Base-by-base conservation (phyloP, 2,113 vertebrate genomes). In the Hippoglossus stenolepis region DNA sequence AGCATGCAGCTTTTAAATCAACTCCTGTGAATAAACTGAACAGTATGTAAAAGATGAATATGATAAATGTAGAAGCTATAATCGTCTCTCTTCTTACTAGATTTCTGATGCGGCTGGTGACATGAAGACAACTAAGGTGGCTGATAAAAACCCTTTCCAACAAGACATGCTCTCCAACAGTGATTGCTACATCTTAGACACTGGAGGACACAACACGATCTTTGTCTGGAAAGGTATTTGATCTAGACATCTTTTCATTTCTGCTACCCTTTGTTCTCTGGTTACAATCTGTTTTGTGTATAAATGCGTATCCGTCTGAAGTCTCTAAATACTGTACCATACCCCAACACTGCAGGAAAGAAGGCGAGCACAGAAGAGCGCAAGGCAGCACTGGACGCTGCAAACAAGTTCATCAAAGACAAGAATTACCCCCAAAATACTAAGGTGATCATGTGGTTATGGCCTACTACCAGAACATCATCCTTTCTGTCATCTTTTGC, bases 211-310 rank as follows among this genome's bases (percentile, higher is more conserved):
- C 70, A 75, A 80, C 1, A 93, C 82, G 23, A 72, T 95, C 70
- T 95, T 93, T 76, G 75, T 95, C 72, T 95, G 95, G 95, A 95
- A 95, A 95, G 95, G 95, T 95, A 87, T 15, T 6, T 24, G 6
- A n/a, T 2, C 14, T 43, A 17, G 1, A 58, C 43, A 35, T 38
- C 11, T 49, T 0, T 61, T 47, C 5, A 14, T 64, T 71, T 23
- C 5, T 45, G 4, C 15, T 24, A 40, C 3, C 5, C 57, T 21
- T 9, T n/a, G 31, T 31, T 31, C 31, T 31, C 31, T 31, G 20
- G 45, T 12, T 43, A 43, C 11, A 43, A 43, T 13, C 40, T 3
- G 10, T 43, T 43, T 43, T 11, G 12, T 43, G 40, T 43, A 43
- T 43, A 3, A 57, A 12, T 40, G n/a, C 18, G 47, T 54, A n/a